Percentiles rank a stretch among this genome's conserved stretches.
Conservation (phyloP, 1,140 invertebrate genomes). For the Megathymus violae region DNA sequence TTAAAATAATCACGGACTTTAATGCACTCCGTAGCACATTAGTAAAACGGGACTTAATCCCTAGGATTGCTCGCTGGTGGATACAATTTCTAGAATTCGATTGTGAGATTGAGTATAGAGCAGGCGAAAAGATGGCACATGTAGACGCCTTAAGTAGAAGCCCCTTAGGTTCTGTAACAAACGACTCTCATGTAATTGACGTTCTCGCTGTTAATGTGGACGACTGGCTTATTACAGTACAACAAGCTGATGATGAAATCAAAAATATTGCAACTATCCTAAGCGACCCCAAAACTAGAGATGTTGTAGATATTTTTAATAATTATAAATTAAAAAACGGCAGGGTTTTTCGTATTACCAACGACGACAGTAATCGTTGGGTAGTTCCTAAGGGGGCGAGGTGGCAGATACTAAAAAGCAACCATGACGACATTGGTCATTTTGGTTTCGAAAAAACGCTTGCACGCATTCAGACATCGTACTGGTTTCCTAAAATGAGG, state of each 20-base stretch:
- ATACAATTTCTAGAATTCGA: slow-evolving; percentile 8
- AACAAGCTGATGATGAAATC: not conserved
- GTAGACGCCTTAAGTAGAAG: slow-evolving; percentile 15
- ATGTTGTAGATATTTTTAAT: not conserved
- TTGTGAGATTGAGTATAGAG: slow-evolving; percentile 14
- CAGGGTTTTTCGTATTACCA: not conserved
- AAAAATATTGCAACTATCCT: not conserved
- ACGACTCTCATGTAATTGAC: not conserved
- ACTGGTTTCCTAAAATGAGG: slow-evolving; percentile 10
- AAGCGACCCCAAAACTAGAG: not conserved
- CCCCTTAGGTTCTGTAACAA: not conserved
- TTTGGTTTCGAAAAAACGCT: slow-evolving; percentile 16
- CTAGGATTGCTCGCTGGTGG: slow-evolving; percentile 4
- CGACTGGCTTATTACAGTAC: not conserved
- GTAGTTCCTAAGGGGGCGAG: not conserved
- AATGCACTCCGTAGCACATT: not conserved
- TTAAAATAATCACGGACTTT: not conserved
- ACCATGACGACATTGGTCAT: slow-evolving; percentile 15
- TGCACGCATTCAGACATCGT: not conserved
- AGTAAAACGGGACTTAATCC: not conserved
- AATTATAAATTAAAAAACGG: not conserved
- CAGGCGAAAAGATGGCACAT: not conserved
- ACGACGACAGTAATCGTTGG: not conserved
- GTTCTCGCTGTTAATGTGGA: not conserved
- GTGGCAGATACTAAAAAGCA: slow-evolving; percentile 9